phyloP scores from a whole-genome alignment of 2,888 invertebrate genomes.

The Tetragonisca angustula region DNA sequence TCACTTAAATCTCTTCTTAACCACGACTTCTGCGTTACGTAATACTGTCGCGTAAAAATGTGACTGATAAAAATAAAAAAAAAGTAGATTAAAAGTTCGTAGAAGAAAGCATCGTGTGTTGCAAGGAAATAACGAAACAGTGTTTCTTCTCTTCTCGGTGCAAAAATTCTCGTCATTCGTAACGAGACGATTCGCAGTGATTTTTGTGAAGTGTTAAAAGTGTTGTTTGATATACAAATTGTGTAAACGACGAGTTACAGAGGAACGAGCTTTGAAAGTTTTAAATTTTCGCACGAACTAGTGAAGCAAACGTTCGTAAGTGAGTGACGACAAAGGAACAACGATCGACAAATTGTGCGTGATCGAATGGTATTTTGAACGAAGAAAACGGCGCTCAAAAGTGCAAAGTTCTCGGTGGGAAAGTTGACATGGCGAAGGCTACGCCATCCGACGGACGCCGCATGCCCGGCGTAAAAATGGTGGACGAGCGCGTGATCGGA shows the following conservation, averaged over 20 bases:
- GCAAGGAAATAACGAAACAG: background rate
- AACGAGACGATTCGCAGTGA: background rate
- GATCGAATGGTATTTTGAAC: background rate
- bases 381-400: background rate
- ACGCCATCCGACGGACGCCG: constrained; percentile 66
- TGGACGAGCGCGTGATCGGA: constrained; percentile 22
- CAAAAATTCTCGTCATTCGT: background rate
- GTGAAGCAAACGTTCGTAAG: background rate
- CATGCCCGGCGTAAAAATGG: constrained; percentile 69
- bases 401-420: background rate
- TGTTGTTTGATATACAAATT: background rate
- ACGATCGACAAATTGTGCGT: background rate
- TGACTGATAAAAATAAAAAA: background rate
- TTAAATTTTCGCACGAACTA: too few species aligned
- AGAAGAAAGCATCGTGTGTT: background rate
- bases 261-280: background rate
- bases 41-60: background rate
- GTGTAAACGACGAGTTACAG: background rate
- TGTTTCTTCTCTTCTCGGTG: background rate
- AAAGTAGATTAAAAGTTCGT: background rate
- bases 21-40: too few species aligned
- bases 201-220: background rate
- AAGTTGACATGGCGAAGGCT: constrained; percentile 32
- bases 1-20: background rate
- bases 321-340: background rate